A percentile compares a stretch with the other conserved stretches of the same genome.
Evolutionary conservation across 2,797 vertebrate species (phyloP).

Genomic region (Crossoptilon crossoptilon): DNA sequence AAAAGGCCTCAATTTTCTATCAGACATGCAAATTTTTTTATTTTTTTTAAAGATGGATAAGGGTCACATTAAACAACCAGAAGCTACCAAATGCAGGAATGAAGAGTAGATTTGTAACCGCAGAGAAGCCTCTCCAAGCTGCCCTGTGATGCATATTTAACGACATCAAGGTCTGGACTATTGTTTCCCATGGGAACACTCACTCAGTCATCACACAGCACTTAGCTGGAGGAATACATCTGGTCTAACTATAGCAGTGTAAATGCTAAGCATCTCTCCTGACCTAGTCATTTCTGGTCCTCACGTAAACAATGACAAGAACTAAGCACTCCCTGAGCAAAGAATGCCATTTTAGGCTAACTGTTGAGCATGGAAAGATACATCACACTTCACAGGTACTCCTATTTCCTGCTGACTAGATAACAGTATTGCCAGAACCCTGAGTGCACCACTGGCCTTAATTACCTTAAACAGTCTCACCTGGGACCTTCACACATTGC

Average conservation of each 20-base stretch:
- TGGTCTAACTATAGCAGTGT: background rate
- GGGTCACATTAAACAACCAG: background rate
- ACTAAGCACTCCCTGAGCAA: background rate
- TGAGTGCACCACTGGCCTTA: background rate
- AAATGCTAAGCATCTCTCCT: constrained; percentile 26
- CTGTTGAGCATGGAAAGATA: background rate
- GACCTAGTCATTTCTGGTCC: background rate
- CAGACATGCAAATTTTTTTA: background rate
- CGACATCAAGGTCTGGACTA: background rate
- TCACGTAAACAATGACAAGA: constrained; percentile 12
- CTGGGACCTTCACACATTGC: background rate
- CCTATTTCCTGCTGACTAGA: background rate
- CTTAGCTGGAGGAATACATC: constrained; percentile 15
- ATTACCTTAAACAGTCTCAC: background rate
- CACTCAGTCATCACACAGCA: background rate
- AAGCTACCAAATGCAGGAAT: background rate
- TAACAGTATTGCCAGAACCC: background rate
- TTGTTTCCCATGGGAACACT: background rate
- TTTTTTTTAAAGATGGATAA: background rate
- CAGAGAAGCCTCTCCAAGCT: background rate
- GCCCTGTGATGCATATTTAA: background rate
- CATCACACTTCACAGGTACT: background rate
- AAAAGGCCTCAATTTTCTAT: background rate
- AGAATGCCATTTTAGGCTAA: constrained; percentile 43
- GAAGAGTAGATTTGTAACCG: background rate